phyloP scores from a whole-genome alignment of 2,113 vertebrate species.

The Cephalopholis sonnerati region DNA sequence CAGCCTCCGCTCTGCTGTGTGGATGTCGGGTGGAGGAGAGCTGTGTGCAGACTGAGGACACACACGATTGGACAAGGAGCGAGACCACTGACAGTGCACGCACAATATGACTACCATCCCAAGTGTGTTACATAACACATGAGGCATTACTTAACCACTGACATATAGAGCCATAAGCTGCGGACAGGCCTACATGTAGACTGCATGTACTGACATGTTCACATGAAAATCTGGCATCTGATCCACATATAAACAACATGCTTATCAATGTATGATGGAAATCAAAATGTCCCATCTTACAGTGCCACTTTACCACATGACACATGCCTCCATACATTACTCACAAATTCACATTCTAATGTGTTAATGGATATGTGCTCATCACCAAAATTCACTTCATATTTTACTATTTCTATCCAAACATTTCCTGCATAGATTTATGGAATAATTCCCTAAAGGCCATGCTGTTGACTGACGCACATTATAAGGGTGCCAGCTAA shows the following conservation, averaged over 20 bases:
- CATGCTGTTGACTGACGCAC: background rate
- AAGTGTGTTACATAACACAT: slow-evolving; percentile 82
- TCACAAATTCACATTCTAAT: background rate
- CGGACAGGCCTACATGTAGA: background rate
- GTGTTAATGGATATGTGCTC: background rate
- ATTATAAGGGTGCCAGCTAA: background rate
- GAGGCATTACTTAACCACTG: slow-evolving; percentile 64
- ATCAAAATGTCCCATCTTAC: background rate
- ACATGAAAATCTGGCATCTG: too few species aligned
- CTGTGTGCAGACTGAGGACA: slow-evolving; percentile 57
- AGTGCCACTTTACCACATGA: background rate
- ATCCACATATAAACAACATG: background rate
- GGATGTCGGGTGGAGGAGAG: slow-evolving; percentile 48
- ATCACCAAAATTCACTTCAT: background rate
- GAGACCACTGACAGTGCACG: slow-evolving; percentile 59
- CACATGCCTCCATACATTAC: background rate
- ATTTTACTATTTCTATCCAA: background rate
- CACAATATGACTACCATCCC: slow-evolving; percentile 63
- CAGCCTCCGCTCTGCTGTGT: slow-evolving; percentile 56
- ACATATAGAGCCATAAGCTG: slow-evolving; percentile 1
- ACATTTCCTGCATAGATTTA: background rate
- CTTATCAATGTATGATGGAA: background rate
- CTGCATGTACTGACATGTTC: background rate
- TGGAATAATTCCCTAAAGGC: background rate
- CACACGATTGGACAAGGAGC: slow-evolving; percentile 56